Evolutionary conservation across 2,888 invertebrate genomes (phyloP).

Genomic region (Odontothrips loti): DNA sequence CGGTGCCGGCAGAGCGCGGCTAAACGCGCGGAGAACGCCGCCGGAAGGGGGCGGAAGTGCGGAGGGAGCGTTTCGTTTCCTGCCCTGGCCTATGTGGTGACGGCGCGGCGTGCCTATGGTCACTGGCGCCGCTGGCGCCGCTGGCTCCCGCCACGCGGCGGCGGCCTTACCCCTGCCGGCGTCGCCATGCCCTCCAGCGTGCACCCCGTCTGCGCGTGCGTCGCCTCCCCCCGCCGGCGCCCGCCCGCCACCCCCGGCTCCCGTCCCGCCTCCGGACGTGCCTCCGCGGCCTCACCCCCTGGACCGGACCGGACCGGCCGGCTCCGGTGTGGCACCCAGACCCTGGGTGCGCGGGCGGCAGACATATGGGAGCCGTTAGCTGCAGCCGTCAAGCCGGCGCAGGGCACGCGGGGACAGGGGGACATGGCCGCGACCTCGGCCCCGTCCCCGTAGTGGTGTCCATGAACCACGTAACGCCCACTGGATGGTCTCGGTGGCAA

Average conservation of each 20-base stretch:
- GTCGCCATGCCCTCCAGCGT: not conserved
- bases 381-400: not conserved
- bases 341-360: too few species aligned
- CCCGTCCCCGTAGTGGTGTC: too few species aligned
- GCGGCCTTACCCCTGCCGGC: not conserved
- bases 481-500: too few species aligned
- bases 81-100: not conserved
- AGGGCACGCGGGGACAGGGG: not conserved
- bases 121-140: not conserved
- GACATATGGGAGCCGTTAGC: not conserved
- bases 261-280: not conserved
- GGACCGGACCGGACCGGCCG: not conserved
- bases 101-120: slow-evolving; percentile 7
- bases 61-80: too few species aligned
- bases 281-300: not conserved
- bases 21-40: not conserved
- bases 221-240: not conserved
- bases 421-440: not conserved
- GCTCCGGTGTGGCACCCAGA: too few species aligned
- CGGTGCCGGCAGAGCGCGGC: too few species aligned
- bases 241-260: not conserved
- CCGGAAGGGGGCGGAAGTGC: not conserved
- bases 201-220: not conserved
- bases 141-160: not conserved
- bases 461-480: too few species aligned